Conservation (phyloP, 1,140 invertebrate genomes). For the Oryctes rhinoceros region DNA sequence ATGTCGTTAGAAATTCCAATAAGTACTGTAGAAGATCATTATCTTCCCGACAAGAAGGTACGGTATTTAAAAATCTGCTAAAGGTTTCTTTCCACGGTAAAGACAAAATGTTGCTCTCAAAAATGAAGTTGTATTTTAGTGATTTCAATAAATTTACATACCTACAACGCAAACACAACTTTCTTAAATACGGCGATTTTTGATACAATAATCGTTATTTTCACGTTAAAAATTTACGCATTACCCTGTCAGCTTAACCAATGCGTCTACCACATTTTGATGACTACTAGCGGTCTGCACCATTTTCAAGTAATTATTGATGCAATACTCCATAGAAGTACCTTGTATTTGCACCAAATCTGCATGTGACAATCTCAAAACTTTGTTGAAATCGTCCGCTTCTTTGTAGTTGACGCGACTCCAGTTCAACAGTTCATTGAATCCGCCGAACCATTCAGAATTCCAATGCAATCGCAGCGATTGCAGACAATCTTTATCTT, state of each 20-base stretch:
- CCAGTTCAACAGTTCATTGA: slow-evolving; percentile 56
- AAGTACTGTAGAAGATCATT: slow-evolving; percentile 65
- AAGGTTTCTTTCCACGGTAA: slow-evolving; percentile 70
- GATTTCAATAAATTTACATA: slow-evolving; percentile 53
- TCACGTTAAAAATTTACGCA: slow-evolving; percentile 1
- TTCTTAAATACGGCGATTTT: slow-evolving; percentile 30
- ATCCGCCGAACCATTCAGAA: slow-evolving; percentile 62
- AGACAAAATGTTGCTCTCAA: slow-evolving; percentile 58
- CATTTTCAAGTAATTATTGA: slow-evolving; percentile 63
- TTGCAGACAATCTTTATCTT: slow-evolving; percentile 54
- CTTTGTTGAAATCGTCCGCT: slow-evolving; percentile 55
- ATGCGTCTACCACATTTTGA: slow-evolving; percentile 63
- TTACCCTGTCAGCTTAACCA: slow-evolving; percentile 67
- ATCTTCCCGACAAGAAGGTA: slow-evolving; percentile 69
- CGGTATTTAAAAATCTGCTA: slow-evolving; percentile 66
- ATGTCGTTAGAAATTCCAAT: slow-evolving; percentile 65
- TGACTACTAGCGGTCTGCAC: slow-evolving; percentile 72
- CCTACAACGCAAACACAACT: slow-evolving; percentile 47
- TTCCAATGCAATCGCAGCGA: slow-evolving; percentile 66
- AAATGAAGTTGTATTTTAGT: slow-evolving; percentile 46
- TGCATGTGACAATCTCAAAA: slow-evolving; percentile 55
- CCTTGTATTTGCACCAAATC: slow-evolving; percentile 63
- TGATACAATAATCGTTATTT: too few species aligned
- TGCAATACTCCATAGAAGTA: slow-evolving; percentile 63
- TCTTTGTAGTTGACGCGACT: slow-evolving; percentile 50